These are phyloP conservation scores for Fragum whitleyi DNA, from an alignment of 2,888 invertebrate genomes.

Conservation along the genomic window DNA sequence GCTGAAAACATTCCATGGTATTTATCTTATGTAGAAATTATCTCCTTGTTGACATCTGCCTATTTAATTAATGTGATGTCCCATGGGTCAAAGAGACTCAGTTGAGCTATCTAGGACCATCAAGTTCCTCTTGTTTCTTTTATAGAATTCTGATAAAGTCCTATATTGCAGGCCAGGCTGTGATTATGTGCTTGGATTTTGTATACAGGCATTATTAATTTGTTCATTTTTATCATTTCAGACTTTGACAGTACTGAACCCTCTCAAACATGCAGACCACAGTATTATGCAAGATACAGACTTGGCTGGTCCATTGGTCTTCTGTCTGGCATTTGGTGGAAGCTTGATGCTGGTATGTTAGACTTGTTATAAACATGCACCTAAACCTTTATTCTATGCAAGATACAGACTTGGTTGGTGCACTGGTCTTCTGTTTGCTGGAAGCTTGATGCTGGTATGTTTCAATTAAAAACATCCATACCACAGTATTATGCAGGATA, in stretches of 20 bases:
- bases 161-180: no score
- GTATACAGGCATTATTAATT: no score
- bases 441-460: conserved; percentile 86
- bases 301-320: conserved; percentile 96
- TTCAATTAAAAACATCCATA: conserved; percentile 85
- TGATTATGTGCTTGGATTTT: no score
- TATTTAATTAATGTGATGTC: no score
- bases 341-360: conserved; percentile 86
- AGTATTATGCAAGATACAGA: conserved; percentile 89
- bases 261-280: conserved; percentile 86
- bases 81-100: no score
- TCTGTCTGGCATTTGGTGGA: conserved; percentile 92
- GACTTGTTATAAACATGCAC: no score
- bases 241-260: conserved; percentile 95
- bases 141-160: no score
- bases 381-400: conserved; percentile 75
- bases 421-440: conserved; percentile 94
- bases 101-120: no score
- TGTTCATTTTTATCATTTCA: conserved; percentile 85
- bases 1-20: no score
- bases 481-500: conserved; percentile 86
- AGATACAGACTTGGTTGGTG: conserved; percentile 95
- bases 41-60: no score
- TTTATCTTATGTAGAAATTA: no score
- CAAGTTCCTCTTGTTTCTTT: no score